Conservation (phyloP, 1,140 invertebrate species). For the Atopsyche davidsoni region DNA sequence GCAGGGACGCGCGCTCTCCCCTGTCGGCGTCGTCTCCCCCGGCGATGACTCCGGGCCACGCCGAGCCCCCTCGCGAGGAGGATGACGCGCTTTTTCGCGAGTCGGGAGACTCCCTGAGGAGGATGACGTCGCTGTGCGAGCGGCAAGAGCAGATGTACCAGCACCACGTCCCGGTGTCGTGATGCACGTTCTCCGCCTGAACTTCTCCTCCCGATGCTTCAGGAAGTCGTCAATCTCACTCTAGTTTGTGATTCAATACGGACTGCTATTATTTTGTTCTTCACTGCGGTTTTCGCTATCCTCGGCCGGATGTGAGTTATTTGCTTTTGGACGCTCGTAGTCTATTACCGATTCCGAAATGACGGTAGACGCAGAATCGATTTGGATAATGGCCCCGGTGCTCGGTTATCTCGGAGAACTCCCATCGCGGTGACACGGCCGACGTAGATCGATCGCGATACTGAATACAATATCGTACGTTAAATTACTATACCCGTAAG, state of each 20-base stretch:
- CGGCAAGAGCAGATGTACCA: constrained; percentile 48
- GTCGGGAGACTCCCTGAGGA: constrained; percentile 45
- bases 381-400: too few relatives aligned
- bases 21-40: constrained; percentile 46
- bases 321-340: too few relatives aligned
- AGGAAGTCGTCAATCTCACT: constrained; percentile 8
- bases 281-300: too few relatives aligned
- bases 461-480: too few relatives aligned
- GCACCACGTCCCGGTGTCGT: constrained; percentile 50
- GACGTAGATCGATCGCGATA: too few relatives aligned
- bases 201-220: background rate
- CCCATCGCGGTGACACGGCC: too few relatives aligned
- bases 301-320: too few relatives aligned
- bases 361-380: too few relatives aligned
- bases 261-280: too few relatives aligned
- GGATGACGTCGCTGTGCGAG: constrained; percentile 48
- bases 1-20: constrained; percentile 41
- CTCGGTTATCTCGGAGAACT: too few relatives aligned
- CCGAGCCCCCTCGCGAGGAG: constrained; percentile 40
- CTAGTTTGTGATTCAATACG: constrained; percentile 9
- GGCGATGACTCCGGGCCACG: constrained; percentile 43
- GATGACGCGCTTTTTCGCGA: constrained; percentile 49
- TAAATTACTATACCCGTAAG: background rate
- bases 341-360: too few relatives aligned
- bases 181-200: constrained; percentile 36